Evolutionary conservation across 1,140 invertebrate species (phyloP).

Genomic region (Drosophila nannoptera): DNA sequence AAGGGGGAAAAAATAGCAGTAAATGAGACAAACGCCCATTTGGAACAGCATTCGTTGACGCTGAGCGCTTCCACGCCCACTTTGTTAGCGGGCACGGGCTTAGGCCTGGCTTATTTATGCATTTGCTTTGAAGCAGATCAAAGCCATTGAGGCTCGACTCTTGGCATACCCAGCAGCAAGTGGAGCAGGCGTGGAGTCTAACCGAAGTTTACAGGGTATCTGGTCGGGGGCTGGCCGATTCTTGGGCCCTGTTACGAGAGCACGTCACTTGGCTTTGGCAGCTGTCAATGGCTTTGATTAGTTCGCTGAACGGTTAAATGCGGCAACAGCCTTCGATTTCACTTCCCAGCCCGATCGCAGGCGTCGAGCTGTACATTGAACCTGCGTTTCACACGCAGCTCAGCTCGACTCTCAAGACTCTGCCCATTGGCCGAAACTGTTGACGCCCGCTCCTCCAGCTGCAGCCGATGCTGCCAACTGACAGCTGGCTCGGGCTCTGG

Average conservation of each 20-base stretch:
- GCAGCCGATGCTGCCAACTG: slow-evolving; percentile 9
- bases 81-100: slow-evolving; percentile 40
- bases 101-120: slow-evolving; percentile 31
- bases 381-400: slow-evolving; percentile 66
- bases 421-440: slow-evolving; percentile 32
- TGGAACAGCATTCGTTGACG: slow-evolving; percentile 32
- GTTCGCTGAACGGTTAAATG: slow-evolving; percentile 57
- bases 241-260: slow-evolving; percentile 29
- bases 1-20: slow-evolving; percentile 10
- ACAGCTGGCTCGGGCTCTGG: not conserved
- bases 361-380: slow-evolving; percentile 58
- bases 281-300: slow-evolving; percentile 72
- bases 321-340: slow-evolving; percentile 67
- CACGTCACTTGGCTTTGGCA: slow-evolving; percentile 49
- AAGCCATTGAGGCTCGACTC: not conserved
- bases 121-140: not conserved
- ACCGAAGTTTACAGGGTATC: slow-evolving; percentile 17
- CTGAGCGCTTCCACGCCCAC: slow-evolving; percentile 43
- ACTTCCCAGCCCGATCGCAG: slow-evolving; percentile 45
- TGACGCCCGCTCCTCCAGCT: slow-evolving; percentile 27
- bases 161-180: slow-evolving; percentile 17
- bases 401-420: too few relatives aligned
- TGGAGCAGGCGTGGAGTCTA: not conserved
- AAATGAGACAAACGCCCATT: slow-evolving; percentile 40
- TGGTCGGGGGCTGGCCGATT: slow-evolving; percentile 20